Base-by-base conservation (phyloP, 2,113 vertebrate genomes). In the Sylvietta virens region DNA sequence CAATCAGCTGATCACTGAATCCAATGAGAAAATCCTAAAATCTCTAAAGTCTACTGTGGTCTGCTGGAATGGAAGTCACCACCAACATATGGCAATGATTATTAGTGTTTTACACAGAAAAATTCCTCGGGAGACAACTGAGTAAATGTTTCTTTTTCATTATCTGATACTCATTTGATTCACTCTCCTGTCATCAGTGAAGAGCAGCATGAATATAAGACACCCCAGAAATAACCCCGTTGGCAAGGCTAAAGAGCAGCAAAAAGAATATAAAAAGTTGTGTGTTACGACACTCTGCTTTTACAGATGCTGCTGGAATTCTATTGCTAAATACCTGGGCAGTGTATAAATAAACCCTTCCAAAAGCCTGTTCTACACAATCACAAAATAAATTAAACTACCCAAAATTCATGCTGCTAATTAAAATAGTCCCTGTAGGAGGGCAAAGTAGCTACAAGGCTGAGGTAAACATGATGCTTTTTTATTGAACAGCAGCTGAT, bases 301-400 rank as follows among this genome's bases (percentile, higher is more conserved):
- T 97, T 90, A 95, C 93, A 95, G 94, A 97, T 96, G 94, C 94
- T 97, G 82, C 92, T 97, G 92, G 96, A 98, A 97, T 83, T 87
- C 86, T 96, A 87, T 86, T 96, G 93, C 94, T 96, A 96, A 97
- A 97, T 97, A 98, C 94, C 95, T 96, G 96, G 94, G 93, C 92
- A 96, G 91, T 96, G 94, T 97, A 98, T 97, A 97, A 96, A 97
- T 96, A 97, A 97, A 96, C 81, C 89, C 76, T 97, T 98, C 95
- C 94, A 96, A 97, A 98, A 94, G 83, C 64, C 3, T 96, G 90
- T 88, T 97, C 97, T 97, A 96, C 53, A 94, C 83, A 97, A 96
- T 96, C 97, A 97, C 96, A 98, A 98, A 97, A 97, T 96, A 98
- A 98, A 98, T 98, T 98, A 98, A 98, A 97, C 96, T 94, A 97